Evolutionary conservation across 2,797 vertebrate genomes (phyloP).

Genomic region (Poeciliopsis infans): DNA sequence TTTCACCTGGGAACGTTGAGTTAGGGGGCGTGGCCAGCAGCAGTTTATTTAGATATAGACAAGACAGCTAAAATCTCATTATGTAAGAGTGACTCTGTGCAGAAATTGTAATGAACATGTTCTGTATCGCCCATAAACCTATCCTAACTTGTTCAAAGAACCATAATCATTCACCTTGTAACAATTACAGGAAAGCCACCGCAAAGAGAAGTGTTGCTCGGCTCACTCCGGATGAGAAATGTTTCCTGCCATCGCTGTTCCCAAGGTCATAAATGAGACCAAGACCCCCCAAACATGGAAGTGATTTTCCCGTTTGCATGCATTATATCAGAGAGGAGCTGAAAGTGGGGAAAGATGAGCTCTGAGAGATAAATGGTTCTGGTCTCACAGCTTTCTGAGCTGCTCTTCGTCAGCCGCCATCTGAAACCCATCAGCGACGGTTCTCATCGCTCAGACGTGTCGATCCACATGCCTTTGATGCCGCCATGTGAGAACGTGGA

Average conservation of each 20-base stretch:
- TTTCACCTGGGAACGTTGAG: too few species aligned
- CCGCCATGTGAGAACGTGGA: conserved; percentile 21
- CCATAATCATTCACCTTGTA: too few species aligned
- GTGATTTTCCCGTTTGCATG: not conserved
- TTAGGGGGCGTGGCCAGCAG: too few species aligned
- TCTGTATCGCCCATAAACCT: too few species aligned
- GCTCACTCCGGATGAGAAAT: not conserved
- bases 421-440: conserved; percentile 56
- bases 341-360: conserved; percentile 17
- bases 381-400: conserved; percentile 43
- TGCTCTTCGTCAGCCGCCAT: conserved; percentile 55
- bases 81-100: too few species aligned
- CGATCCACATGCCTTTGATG: conserved; percentile 57
- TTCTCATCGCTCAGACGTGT: conserved; percentile 31
- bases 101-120: too few species aligned
- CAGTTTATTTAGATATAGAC: too few species aligned
- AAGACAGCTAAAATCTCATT: too few species aligned
- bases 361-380: conserved; percentile 28
- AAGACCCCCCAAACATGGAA: not conserved
- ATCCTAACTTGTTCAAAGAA: too few species aligned
- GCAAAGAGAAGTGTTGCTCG: not conserved
- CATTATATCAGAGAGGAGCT: conserved; percentile 14
- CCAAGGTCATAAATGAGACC: not conserved
- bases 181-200: not conserved
- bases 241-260: not conserved